phyloP scores from a whole-genome alignment of 2,888 invertebrate species.

The Yponomeuta plumbellus region DNA sequence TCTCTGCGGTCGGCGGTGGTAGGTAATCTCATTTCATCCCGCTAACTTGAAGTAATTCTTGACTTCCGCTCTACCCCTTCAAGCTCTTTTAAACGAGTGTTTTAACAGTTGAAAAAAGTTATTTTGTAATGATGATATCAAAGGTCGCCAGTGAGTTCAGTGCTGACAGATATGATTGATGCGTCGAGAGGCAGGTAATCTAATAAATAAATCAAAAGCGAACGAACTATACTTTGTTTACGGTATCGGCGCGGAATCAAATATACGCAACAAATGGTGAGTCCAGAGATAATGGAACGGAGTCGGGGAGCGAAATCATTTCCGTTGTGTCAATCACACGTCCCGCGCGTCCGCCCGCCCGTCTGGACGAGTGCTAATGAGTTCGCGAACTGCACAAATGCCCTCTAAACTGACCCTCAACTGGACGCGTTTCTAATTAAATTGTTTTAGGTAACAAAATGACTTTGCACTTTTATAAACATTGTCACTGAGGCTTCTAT shows the following conservation, averaged over 20 bases:
- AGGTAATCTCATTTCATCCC: constrained; percentile 44
- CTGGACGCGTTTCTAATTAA: constrained; percentile 11
- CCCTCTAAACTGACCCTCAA: constrained; percentile 33
- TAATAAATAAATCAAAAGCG: constrained; percentile 8
- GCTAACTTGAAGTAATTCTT: constrained; percentile 14
- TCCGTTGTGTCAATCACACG: constrained; percentile 70
- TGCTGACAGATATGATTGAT: background rate
- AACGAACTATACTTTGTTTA: constrained; percentile 7
- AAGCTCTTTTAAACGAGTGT: background rate
- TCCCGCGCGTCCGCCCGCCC: constrained; percentile 44
- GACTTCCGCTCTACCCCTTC: constrained; percentile 5
- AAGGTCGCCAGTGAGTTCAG: background rate
- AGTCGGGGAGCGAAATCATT: constrained; percentile 62
- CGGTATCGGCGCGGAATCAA: constrained; percentile 38
- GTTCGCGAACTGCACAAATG: constrained; percentile 48
- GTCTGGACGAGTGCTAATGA: constrained; percentile 62
- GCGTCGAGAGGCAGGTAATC: background rate
- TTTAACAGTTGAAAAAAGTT: constrained; percentile 7
- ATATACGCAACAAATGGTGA: constrained; percentile 54
- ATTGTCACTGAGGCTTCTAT: background rate
- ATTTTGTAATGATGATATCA: constrained; percentile 6
- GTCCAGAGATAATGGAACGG: constrained; percentile 54
- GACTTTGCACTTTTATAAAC: background rate
- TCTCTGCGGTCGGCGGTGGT: constrained; percentile 32
- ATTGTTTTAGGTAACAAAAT: background rate